Base-by-base conservation (phyloP, 2,888 invertebrate species). In the Cryptocephalus primarius region DNA sequence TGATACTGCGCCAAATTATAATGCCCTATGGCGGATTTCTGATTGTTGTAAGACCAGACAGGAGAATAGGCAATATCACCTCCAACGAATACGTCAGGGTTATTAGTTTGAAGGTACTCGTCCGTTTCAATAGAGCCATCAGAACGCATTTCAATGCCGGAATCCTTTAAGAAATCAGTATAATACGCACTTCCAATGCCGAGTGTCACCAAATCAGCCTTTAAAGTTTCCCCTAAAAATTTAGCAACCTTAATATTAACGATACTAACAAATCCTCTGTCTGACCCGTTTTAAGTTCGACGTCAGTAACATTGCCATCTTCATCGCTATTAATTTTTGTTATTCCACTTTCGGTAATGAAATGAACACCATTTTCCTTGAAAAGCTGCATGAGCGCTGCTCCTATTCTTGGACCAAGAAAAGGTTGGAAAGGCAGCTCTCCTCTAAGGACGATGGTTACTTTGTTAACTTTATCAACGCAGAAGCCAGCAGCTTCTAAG, bases 11-110 rank as follows among this genome's bases (percentile, higher is more conserved):
- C 90, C 36, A 36, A 36, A n/a, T n/a, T 85, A 71, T 88, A 90
- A 67, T 97, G 97, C 2, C 59, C 93, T 56, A 96, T 88, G 40
- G 82, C 78, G 50, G 82, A 79, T 40, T 78, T 75, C 48, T 71
- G 62, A 55, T 80, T 76, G 38, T 73, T 72, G 43, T 74, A 69
- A 0, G 78, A 75, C 60, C 79, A 83, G 4, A 94, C 81, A 0
- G 95, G 95, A 42, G 92, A 92, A 60, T 82, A 76, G 1, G 89
- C 92, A 51, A 94, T 87, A 66, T 97, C 97, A 4, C 97, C 97
- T 34, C 91, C 94, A 9, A 87, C 94, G 67, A 79, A 97, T 1
- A 97, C 75, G 61, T 85, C 79, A 40, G 78, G 74, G 9, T 86
- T 66, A 58, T 83, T 90, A 0, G 91, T 89, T 71, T 85, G 80